Evolutionary conservation across 2,888 invertebrate genomes (phyloP).

Genomic region (Mayetiola destructor): DNA sequence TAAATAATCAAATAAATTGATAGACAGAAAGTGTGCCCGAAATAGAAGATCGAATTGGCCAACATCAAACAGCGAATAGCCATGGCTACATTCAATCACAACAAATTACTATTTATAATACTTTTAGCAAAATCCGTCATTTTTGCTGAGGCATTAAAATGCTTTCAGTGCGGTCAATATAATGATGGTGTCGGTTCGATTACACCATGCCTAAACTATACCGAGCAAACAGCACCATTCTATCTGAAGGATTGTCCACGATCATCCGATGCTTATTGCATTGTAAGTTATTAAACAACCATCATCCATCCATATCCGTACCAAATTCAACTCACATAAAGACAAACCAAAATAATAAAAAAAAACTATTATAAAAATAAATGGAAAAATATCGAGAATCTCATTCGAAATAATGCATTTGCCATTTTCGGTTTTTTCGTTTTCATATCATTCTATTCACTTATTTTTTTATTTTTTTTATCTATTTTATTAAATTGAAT

Average conservation of each 20-base stretch:
- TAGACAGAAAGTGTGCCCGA: not conserved
- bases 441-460: no score
- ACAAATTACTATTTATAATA: constrained; percentile 3
- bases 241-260: constrained; percentile 53
- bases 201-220: constrained; percentile 66
- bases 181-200: constrained; percentile 76
- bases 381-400: no score
- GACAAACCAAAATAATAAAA: no score
- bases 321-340: no score
- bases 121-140: constrained; percentile 10
- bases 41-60: no score
- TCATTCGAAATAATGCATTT: no score
- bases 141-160: constrained; percentile 40
- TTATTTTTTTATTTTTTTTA: not conserved
- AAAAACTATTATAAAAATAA: no score
- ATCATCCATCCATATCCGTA: no score
- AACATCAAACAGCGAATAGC: no score
- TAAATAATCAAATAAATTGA: not conserved
- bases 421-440: no score
- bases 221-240: constrained; percentile 45
- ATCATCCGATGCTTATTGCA: constrained; percentile 49
- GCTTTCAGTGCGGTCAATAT: constrained; percentile 70
- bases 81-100: not conserved
- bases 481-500: no score
- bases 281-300: constrained; percentile 63